phyloP scores from a whole-genome alignment of 2,888 invertebrate species.

The Troides helena region DNA sequence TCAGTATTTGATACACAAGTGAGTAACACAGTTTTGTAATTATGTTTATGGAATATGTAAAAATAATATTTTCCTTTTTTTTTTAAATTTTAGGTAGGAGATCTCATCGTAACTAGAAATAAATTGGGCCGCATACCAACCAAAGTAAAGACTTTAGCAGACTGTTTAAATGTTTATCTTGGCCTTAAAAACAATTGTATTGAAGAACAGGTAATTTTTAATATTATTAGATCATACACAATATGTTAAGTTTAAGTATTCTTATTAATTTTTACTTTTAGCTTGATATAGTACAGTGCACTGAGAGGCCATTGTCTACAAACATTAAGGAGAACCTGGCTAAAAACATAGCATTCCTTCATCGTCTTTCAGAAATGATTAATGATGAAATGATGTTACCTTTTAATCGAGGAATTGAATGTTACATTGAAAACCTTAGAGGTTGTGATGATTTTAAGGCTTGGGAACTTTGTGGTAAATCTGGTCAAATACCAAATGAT shows the following conservation, averaged over 20 bases:
- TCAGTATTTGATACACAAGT: slow-evolving; percentile 83
- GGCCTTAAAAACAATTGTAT: slow-evolving; percentile 61
- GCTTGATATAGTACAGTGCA: slow-evolving; percentile 70
- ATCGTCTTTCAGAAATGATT: slow-evolving; percentile 68
- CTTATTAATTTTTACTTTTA: slow-evolving; percentile 42
- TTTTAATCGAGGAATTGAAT: slow-evolving; percentile 69
- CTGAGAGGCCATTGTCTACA: slow-evolving; percentile 63
- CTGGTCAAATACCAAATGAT: slow-evolving; percentile 68
- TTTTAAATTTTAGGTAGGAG: slow-evolving; percentile 65
- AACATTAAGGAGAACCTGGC: slow-evolving; percentile 68
- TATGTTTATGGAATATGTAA: too few species aligned
- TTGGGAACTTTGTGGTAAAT: slow-evolving; percentile 71
- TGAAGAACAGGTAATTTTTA: slow-evolving; percentile 60
- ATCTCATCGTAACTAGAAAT: slow-evolving; percentile 66
- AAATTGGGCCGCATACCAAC: slow-evolving; percentile 61
- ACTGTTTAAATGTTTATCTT: slow-evolving; percentile 67
- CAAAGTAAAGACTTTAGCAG: slow-evolving; percentile 61
- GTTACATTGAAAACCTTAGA: slow-evolving; percentile 65
- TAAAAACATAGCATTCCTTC: slow-evolving; percentile 68
- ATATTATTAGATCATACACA: neutral
- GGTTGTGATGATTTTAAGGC: slow-evolving; percentile 73
- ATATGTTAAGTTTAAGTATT: neutral
- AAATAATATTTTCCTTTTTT: neutral
- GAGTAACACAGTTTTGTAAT: slow-evolving; percentile 1
- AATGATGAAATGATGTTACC: slow-evolving; percentile 71